These are phyloP conservation scores for Ceyx margarethae DNA, from an alignment of 2,113 vertebrate species.

Conservation along the genomic window DNA sequence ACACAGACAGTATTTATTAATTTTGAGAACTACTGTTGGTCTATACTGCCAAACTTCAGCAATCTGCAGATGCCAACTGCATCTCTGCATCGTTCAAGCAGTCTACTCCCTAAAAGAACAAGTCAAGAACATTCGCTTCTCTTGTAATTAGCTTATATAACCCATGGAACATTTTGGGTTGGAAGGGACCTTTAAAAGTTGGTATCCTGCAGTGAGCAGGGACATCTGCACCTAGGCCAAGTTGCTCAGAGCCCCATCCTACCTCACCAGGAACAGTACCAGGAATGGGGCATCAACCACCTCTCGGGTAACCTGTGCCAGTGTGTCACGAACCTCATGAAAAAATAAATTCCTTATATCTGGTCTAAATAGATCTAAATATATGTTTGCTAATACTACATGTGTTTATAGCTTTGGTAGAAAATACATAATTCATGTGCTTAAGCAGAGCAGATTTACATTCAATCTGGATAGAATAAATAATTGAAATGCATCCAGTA, in stretches of 20 bases:
- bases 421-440: neutral
- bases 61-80: neutral
- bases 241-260: neutral
- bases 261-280: neutral
- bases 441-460: fast-evolving
- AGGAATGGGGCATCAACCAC: neutral
- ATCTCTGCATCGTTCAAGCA: neutral
- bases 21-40: neutral
- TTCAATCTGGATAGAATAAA: neutral
- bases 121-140: fast-evolving
- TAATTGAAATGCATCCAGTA: neutral
- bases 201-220: neutral
- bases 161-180: neutral
- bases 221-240: neutral
- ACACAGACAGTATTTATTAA: neutral
- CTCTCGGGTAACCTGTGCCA: no score
- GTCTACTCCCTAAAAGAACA: neutral
- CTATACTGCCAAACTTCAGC: neutral
- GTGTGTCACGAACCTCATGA: no score
- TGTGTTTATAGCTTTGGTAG: neutral
- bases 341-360: neutral
- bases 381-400: neutral
- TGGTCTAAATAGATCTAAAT: neutral
- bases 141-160: neutral
- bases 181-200: neutral